Base-by-base conservation (phyloP, 1,140 invertebrate species). In the Eriocheir sinensis region DNA sequence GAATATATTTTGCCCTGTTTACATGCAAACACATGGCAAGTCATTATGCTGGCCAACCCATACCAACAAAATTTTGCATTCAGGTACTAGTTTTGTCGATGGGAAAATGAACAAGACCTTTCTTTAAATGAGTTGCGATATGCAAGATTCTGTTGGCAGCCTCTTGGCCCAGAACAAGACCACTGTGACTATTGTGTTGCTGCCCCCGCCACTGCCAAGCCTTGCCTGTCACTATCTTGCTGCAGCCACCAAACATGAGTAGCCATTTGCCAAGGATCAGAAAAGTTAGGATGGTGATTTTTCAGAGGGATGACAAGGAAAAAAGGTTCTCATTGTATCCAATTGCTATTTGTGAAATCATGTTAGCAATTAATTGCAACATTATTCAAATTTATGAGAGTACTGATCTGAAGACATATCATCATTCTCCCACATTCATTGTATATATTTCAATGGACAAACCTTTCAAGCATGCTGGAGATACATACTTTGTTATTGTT, bases 131-230 rank as follows among this genome's bases (percentile, higher is more conserved):
- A 21, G 27, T 30, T n/a, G 83, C n/a, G 27, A 41, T n/a, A 89
- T 93, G 92, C 60, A 93, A 93, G 79, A 93, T 79, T 88, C 48
- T 89, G 60, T 72, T 21, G 85, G 36, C 53, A 60, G 89, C 89
- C 72, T 83, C 79, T 40, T 91, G 80, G 36, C 30, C 48, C 41
- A 36, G 27, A 94, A 48, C 89, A 85, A 48, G 36, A 91, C 93
- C 93, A 94, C 89, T 91, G 93, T 94, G 89, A 91, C 93, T 91
- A 94, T 86, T 90, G 72, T 79, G 53, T 91, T 94, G 93, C 89
- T 94, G 93, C 93, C 81, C 44, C 93, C 89, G 72, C 93, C 93
- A 94, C 89, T 90, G 91, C 93, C 89, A 94, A 91, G 93, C 89
- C 93, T 94, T 86, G 30, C 80, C 72, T 41, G 27, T 91, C 48